These are phyloP conservation scores for Tachypleus tridentatus DNA, from an alignment of 1,140 invertebrate species.

Conservation along the genomic window DNA sequence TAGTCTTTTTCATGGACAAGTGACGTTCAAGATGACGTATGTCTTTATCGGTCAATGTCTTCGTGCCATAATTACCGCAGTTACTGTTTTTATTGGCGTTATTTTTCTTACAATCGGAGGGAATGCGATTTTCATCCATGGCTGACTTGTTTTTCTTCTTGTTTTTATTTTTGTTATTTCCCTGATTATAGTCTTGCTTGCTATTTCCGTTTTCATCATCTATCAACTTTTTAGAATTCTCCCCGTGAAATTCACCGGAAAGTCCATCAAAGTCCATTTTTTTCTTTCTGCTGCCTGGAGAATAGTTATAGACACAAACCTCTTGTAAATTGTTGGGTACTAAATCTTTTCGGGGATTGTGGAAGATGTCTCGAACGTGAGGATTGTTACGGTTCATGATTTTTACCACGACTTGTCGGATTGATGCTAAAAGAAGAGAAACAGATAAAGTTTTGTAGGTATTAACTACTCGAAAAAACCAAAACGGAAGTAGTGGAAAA, in stretches of 20 bases:
- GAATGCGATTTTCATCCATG: background rate
- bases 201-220: too few relatives aligned
- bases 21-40: conserved; percentile 64
- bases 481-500: too few relatives aligned
- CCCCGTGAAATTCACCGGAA: background rate
- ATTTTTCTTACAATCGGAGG: background rate
- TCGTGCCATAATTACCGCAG: conserved; percentile 27
- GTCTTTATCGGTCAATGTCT: conserved; percentile 49
- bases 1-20: conserved; percentile 75
- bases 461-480: too few relatives aligned
- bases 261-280: background rate
- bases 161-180: too few relatives aligned
- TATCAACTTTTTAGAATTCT: background rate
- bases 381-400: conserved; percentile 49
- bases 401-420: too few relatives aligned
- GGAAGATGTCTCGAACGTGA: conserved; percentile 51
- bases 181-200: too few relatives aligned
- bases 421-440: too few relatives aligned
- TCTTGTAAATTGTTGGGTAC: conserved; percentile 11
- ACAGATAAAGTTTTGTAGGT: too few relatives aligned
- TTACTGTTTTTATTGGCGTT: background rate
- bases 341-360: conserved; percentile 3
- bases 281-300: conserved; percentile 8
- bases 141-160: background rate
- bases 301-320: conserved; percentile 15